These are phyloP conservation scores for Aphrophora alni DNA, from an alignment of 2,888 invertebrate genomes.

Conservation along the genomic window DNA sequence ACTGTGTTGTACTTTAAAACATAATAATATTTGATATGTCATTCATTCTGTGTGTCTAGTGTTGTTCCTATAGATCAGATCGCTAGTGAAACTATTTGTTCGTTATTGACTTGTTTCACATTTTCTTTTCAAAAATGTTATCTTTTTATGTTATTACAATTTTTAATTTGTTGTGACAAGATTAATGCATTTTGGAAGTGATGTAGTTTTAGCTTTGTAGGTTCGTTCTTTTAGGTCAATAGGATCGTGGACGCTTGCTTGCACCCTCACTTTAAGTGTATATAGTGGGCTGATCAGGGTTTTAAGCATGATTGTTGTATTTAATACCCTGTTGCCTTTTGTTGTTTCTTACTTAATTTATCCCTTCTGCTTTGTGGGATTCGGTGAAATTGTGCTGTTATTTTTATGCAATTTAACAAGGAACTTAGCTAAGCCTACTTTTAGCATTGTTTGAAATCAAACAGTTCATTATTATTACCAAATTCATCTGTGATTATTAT, in stretches of 20 bases:
- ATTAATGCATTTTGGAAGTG: slow-evolving; percentile 41
- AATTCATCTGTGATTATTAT: slow-evolving; percentile 19
- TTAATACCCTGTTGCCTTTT: slow-evolving; percentile 38
- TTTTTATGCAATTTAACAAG: background rate
- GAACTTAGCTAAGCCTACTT: slow-evolving; percentile 21
- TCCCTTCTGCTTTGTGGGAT: slow-evolving; percentile 35
- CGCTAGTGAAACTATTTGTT: slow-evolving; percentile 31
- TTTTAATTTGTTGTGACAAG: slow-evolving; percentile 40
- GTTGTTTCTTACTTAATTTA: slow-evolving; percentile 38
- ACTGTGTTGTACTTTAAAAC: slow-evolving; percentile 29
- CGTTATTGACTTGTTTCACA: slow-evolving; percentile 29
- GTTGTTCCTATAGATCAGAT: slow-evolving; percentile 40
- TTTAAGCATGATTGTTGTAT: slow-evolving; percentile 42
- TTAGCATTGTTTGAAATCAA: slow-evolving; percentile 41
- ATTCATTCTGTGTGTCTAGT: slow-evolving; percentile 41
- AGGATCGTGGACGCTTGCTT: slow-evolving; percentile 31
- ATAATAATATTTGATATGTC: slow-evolving; percentile 24
- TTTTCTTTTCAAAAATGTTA: slow-evolving; percentile 35
- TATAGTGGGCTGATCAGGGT: slow-evolving; percentile 41
- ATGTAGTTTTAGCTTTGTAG: slow-evolving; percentile 41
- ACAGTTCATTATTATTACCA: slow-evolving; percentile 19
- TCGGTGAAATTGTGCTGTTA: slow-evolving; percentile 33
- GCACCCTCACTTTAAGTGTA: slow-evolving; percentile 37
- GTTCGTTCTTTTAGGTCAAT: slow-evolving; percentile 41
- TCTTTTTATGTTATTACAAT: slow-evolving; percentile 38